Conservation (phyloP, 92 coral and sea anemone species). For the Parazoanthus darwini region DNA sequence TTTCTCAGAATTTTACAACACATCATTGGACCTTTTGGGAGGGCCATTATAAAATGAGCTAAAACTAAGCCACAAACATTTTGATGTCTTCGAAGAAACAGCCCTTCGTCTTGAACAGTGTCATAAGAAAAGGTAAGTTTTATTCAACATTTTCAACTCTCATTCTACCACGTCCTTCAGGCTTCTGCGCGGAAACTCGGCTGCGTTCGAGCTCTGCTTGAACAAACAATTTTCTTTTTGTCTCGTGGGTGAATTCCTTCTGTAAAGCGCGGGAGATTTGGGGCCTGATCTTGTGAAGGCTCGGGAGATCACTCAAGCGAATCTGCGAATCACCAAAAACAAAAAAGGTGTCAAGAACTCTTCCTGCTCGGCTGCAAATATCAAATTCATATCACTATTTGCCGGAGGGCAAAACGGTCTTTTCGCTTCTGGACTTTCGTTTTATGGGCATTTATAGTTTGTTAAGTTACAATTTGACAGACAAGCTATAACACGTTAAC, state of each 20-base stretch:
- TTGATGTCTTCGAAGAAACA: neutral
- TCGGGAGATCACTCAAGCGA: slow-evolving; percentile 66
- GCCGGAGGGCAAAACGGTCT: too few relatives aligned
- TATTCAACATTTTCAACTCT: neutral
- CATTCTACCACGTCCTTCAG: slow-evolving; percentile 5
- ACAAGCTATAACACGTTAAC: too few relatives aligned
- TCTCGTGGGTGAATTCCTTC: slow-evolving; percentile 32
- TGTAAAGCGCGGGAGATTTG: slow-evolving; percentile 44
- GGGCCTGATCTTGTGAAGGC: slow-evolving; percentile 61
- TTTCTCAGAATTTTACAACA: too few relatives aligned
- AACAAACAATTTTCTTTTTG: slow-evolving; percentile 22
- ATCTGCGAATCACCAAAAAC: slow-evolving; percentile 46
- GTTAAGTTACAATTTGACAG: too few relatives aligned
- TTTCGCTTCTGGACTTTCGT: too few relatives aligned
- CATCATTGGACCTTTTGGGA: neutral
- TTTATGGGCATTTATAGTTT: too few relatives aligned
- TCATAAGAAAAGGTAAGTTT: neutral
- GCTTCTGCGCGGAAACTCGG: neutral
- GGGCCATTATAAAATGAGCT: neutral
- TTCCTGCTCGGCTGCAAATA: too few relatives aligned
- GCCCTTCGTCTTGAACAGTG: neutral
- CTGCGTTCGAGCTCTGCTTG: slow-evolving; percentile 22
- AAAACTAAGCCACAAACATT: neutral
- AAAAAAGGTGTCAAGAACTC: neutral
- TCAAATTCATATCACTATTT: too few relatives aligned